Conservation (phyloP, 2,888 invertebrate species). For the Ormyrus pomaceus region DNA sequence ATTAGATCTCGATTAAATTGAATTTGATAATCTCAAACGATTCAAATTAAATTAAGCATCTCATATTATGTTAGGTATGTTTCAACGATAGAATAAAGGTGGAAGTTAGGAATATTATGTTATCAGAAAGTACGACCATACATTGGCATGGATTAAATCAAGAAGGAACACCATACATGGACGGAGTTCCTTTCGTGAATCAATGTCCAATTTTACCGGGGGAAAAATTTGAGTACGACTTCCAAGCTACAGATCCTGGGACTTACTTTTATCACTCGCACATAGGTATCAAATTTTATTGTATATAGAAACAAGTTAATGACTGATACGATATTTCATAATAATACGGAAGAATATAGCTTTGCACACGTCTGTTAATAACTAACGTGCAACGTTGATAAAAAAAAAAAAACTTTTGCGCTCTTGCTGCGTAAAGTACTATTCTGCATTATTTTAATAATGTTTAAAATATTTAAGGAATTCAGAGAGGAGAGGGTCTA, state of each 20-base stretch:
- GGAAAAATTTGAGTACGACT: constrained; percentile 85
- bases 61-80: constrained; percentile 81
- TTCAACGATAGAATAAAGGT: constrained; percentile 89
- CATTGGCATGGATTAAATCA: constrained; percentile 96
- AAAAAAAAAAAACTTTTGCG: not conserved
- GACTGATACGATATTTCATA: not conserved
- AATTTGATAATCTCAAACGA: too few species aligned
- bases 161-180: constrained; percentile 88
- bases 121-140: constrained; percentile 88
- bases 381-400: too few species aligned
- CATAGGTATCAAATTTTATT: constrained; percentile 73
- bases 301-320: not conserved
- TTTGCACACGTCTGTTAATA: too few species aligned
- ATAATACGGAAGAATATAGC: not conserved
- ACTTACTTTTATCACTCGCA: constrained; percentile 92
- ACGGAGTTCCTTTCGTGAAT: constrained; percentile 90
- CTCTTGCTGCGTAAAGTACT: not conserved
- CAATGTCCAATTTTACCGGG: constrained; percentile 90
- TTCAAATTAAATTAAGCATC: too few species aligned
- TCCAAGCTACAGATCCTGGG: constrained; percentile 84
- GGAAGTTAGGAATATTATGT: constrained; percentile 87
- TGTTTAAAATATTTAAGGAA: constrained; percentile 76
- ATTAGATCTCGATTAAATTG: too few species aligned
- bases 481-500: constrained; percentile 91
- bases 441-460: not conserved